These are phyloP conservation scores for Orthosia gracilis DNA, from an alignment of 2,888 invertebrate genomes.

Conservation along the genomic window DNA sequence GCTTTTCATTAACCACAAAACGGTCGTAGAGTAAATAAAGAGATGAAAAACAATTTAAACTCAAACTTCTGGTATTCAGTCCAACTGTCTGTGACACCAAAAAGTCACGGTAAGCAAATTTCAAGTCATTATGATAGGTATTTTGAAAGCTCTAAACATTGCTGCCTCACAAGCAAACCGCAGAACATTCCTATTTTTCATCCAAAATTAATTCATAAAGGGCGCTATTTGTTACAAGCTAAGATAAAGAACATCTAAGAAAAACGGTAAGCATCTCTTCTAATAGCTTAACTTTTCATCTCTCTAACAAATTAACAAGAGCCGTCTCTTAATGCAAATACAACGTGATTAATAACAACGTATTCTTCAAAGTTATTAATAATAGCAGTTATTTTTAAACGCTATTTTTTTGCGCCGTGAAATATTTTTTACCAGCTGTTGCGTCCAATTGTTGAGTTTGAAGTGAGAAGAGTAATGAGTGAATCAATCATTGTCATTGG, in stretches of 20 bases:
- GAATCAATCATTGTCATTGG: constrained; percentile 55
- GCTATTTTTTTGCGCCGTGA: constrained; percentile 67
- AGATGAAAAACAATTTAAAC: too few species aligned
- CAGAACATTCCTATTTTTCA: constrained; percentile 25
- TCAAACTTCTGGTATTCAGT: too few species aligned
- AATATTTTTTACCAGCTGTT: constrained; percentile 46
- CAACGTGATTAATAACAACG: constrained; percentile 83
- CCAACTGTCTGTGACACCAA: too few species aligned
- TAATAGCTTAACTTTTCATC: constrained; percentile 91
- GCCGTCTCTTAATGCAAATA: constrained; percentile 82
- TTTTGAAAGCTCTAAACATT: background rate
- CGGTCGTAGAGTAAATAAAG: too few species aligned
- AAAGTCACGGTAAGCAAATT: too few species aligned
- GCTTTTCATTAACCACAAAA: too few species aligned
- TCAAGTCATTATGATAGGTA: background rate
- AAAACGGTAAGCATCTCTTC: constrained; percentile 75
- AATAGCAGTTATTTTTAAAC: constrained; percentile 72
- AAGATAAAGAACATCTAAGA: constrained; percentile 80
- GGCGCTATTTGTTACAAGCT: constrained; percentile 75
- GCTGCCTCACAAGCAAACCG: background rate
- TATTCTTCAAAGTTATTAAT: constrained; percentile 83
- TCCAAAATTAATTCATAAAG: constrained; percentile 86
- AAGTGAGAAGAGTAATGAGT: constrained; percentile 40
- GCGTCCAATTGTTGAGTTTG: constrained; percentile 52
- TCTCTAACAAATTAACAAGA: constrained; percentile 87